Evolutionary conservation across 2,113 vertebrate genomes (phyloP), one percentile per base, ranked within the genome.

Genomic region (Cinclus mexicanus): DNA sequence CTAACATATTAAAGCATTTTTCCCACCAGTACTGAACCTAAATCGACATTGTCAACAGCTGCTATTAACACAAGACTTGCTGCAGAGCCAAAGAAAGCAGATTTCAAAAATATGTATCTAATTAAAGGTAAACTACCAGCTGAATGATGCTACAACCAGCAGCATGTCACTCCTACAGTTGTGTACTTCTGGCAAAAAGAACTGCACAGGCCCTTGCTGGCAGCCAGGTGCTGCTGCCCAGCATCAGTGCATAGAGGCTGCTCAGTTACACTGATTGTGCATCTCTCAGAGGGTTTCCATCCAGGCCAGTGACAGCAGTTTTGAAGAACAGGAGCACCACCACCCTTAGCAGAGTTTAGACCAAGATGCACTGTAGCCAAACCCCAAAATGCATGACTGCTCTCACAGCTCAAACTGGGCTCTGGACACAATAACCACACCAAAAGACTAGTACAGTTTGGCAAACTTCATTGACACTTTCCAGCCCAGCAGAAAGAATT

Each of bases 41-140:
- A 94, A 97, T 42, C 57, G 84, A 97, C 59, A 92, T 14, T 70
- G 44, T 85, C 94, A 96, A 77, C 84, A 93, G 94, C 84, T 56
- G 46, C 87, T 80, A 93, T 77, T 93, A 92, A 71, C 28, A 85
- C 25, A 65, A 87, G 70, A 60, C 42, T 80, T 72, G 72, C 70
- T 78, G 35, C 79, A 94, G 76, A 91, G 42, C 63, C 37, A 94
- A 95, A 74, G 22, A 69, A 95, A 90, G 47, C 11, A 44, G 55
- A 61, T 41, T 44, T 8, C 15, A 22, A 33, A 89, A 10, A n/a
- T 26, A 55, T 15, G 6, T 53, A 56, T 39, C 50, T 23, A 87
- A 87, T 57, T 57, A 83, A 78, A 93, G 44, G 61, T 35, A 80
- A 93, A 39, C 11, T 26, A 76, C 47, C 33, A 87, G 21, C 41